Conservation (phyloP, 2,797 vertebrate genomes). For the Cossypha polioptera region DNA sequence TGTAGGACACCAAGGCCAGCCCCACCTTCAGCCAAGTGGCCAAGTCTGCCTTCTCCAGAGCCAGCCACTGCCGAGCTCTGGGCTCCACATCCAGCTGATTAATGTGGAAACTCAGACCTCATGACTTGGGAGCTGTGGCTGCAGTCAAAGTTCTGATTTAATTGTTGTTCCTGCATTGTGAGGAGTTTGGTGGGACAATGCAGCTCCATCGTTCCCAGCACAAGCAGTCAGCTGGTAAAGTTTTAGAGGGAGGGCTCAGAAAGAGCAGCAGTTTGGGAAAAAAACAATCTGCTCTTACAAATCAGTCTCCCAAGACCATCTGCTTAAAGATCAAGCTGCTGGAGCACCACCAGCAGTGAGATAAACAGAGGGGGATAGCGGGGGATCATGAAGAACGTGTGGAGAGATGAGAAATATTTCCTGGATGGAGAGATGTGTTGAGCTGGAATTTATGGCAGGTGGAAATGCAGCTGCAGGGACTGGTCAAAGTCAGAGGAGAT, state of each 20-base stretch:
- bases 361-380: neutral
- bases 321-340: constrained; percentile 35
- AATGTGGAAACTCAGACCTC: neutral
- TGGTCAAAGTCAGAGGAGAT: neutral
- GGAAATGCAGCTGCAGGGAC: neutral
- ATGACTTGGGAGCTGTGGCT: neutral
- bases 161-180: neutral
- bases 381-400: neutral
- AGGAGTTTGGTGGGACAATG: constrained; percentile 3
- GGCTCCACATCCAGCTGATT: neutral
- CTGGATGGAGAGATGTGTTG: neutral
- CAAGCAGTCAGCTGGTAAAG: neutral
- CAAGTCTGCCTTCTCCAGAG: neutral
- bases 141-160: neutral
- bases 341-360: constrained; percentile 31
- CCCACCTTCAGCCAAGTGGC: neutral
- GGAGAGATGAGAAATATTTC: neutral
- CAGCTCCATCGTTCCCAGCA: neutral
- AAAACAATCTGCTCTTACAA: neutral
- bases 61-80: neutral
- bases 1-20: neutral
- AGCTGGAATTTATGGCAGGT: constrained; percentile 13
- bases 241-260: neutral
- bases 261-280: neutral
- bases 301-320: neutral